Evolutionary conservation across 2,888 invertebrate species (phyloP).

Genomic region (Oscheius sp.): DNA sequence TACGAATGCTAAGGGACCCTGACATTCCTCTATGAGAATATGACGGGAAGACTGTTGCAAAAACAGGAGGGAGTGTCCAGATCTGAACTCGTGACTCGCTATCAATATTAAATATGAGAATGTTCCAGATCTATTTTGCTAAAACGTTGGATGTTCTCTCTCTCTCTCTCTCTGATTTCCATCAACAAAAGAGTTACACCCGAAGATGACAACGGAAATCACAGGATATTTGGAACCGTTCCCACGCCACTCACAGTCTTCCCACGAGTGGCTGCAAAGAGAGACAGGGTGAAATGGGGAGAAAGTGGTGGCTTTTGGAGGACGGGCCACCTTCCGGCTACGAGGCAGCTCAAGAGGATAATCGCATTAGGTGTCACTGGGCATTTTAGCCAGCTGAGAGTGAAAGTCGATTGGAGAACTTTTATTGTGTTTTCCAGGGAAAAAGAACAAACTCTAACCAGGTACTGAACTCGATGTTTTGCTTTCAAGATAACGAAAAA

Average conservation of each 20-base stretch:
- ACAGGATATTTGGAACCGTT: not conserved
- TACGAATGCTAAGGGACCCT: not conserved
- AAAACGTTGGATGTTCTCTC: too few relatives aligned
- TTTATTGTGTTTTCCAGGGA: not conserved
- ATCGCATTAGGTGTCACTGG: not conserved
- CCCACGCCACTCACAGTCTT: not conserved
- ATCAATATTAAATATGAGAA: too few relatives aligned
- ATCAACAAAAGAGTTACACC: not conserved
- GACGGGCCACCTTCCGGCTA: not conserved
- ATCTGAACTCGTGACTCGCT: too few relatives aligned
- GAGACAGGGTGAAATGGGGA: not conserved
- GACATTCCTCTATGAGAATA: not conserved
- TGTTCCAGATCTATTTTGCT: too few relatives aligned
- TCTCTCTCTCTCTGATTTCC: not conserved
- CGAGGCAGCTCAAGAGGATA: slow-evolving; percentile 10
- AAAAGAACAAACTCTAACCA: not conserved
- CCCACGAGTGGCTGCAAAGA: slow-evolving; percentile 1
- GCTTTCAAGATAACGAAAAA: not conserved
- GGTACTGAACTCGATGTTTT: too few relatives aligned
- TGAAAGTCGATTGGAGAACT: not conserved
- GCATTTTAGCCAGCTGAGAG: not conserved
- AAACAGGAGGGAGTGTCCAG: too few relatives aligned
- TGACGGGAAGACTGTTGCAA: not conserved
- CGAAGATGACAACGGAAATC: not conserved
- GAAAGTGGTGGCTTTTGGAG: not conserved